Evolutionary conservation across 2,888 invertebrate genomes (phyloP).

Genomic region (Geophilus truncorum): DNA sequence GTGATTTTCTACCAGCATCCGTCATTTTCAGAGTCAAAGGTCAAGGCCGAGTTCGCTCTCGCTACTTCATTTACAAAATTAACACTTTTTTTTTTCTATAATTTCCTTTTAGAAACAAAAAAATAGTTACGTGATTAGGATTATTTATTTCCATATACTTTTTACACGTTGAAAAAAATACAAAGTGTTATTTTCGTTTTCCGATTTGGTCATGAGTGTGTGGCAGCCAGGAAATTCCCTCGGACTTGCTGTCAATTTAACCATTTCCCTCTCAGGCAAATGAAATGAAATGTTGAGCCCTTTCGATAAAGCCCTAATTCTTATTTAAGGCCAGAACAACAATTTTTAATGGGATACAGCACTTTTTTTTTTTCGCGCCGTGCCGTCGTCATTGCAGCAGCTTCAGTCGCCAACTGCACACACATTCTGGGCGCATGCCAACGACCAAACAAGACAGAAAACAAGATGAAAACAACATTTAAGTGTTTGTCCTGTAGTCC

Average conservation of each 20-base stretch:
- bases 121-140: neutral
- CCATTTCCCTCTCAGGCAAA: neutral
- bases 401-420: neutral
- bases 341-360: neutral
- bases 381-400: neutral
- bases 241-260: slow-evolving; percentile 8
- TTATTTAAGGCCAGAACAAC: too few relatives aligned
- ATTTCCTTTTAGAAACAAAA: neutral
- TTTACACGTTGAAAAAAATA: neutral
- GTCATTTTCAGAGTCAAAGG: neutral
- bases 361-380: neutral
- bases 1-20: neutral
- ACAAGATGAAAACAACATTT: slow-evolving; percentile 11
- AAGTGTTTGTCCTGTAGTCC: slow-evolving; percentile 1
- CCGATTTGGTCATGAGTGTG: slow-evolving; percentile 8
- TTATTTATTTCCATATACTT: neutral
- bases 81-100: neutral
- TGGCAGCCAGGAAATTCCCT: neutral
- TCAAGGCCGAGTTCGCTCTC: neutral
- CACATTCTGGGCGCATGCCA: neutral
- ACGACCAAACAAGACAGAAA: slow-evolving; percentile 8
- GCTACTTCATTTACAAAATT: neutral
- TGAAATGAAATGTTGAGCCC: neutral
- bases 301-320: neutral
- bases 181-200: neutral